A percentile compares a stretch with the other conserved stretches of the same genome.
These are phyloP conservation scores for Vanessa atalanta DNA, from an alignment of 1,140 invertebrate genomes.

Conservation along the genomic window DNA sequence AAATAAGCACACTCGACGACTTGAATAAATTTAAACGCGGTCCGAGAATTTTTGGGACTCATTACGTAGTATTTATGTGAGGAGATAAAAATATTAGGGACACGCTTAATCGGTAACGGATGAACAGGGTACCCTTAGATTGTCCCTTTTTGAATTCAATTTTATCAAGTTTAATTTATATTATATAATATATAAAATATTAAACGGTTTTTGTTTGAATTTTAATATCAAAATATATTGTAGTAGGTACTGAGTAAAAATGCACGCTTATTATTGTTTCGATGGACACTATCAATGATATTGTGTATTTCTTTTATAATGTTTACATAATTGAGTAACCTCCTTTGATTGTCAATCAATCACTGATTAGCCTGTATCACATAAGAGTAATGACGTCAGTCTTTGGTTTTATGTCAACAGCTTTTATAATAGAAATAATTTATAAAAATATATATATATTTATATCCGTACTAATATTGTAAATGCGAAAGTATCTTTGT, in stretches of 20 bases:
- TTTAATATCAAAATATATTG: background rate
- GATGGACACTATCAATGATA: too few relatives aligned
- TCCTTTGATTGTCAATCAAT: too few relatives aligned
- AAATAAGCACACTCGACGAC: constrained; percentile 76
- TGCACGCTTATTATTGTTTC: too few relatives aligned
- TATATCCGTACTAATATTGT: too few relatives aligned
- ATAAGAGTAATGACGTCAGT: too few relatives aligned
- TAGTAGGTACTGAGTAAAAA: background rate
- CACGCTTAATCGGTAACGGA: constrained; percentile 76
- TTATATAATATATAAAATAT: constrained; percentile 20
- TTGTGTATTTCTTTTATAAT: too few relatives aligned
- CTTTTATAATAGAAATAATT: too few relatives aligned
- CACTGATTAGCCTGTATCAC: too few relatives aligned
- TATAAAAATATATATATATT: too few relatives aligned
- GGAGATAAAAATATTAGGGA: constrained; percentile 80
- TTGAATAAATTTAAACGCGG: constrained; percentile 75
- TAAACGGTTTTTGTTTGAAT: constrained; percentile 1
- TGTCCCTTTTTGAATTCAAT: constrained; percentile 49
- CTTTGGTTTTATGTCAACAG: too few relatives aligned
- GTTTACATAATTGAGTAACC: too few relatives aligned
- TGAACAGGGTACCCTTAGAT: constrained; percentile 56
- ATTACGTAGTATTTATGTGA: constrained; percentile 79
- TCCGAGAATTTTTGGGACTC: constrained; percentile 69
- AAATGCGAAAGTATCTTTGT: too few relatives aligned
- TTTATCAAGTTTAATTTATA: constrained; percentile 45